Base-by-base conservation (phyloP, 2,113 vertebrate genomes). In the Paradoxurus hermaphroditus region DNA sequence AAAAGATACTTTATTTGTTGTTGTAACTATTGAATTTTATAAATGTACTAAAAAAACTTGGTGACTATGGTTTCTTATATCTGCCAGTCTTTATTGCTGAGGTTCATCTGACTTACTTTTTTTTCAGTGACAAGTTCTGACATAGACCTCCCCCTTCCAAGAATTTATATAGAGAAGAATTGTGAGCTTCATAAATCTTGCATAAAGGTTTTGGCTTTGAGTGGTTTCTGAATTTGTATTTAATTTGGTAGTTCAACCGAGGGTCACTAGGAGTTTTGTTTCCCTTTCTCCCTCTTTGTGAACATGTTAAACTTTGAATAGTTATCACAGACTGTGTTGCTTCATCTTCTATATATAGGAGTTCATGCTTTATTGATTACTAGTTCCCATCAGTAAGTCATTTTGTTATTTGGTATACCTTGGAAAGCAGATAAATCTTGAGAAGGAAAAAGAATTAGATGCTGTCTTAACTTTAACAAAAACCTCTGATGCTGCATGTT, bases 141-240 rank as follows among this genome's bases (percentile, higher is more conserved):
- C 49, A 15, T 95, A 90, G 70, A 89, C 34, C 34, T 62, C 41
- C 25, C 14, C 15, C 46, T 81, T 36, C 59, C 9, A 75, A 11
- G 23, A 63, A 89, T 97, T 93, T 78, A 84, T 91, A 12, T 88
- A 95, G 75, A 85, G 41, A 88, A 65, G 27, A 84, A 91, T 90
- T 97, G 21, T 96, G 93, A 93, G 49, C 82, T 97, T 84, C 31
- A 70, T 92, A 87, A 92, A 92, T 39, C 31, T 81, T 97, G 27
- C 13, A 49, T 85, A 73, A 83, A 63, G 18, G 56, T 89, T 94
- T 82, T 97, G 25, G 12, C 56, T 95, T 90, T 95, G 77, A 94
- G 3, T 81, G 73, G 27, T 97, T 96, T 94, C 72, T 96, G 59
- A 62, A 77, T 93, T 97, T 94, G 67, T 91, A 53, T 92, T 94